Base-by-base conservation (phyloP, 2,797 vertebrate genomes). In the Pelochelys cantorii region DNA sequence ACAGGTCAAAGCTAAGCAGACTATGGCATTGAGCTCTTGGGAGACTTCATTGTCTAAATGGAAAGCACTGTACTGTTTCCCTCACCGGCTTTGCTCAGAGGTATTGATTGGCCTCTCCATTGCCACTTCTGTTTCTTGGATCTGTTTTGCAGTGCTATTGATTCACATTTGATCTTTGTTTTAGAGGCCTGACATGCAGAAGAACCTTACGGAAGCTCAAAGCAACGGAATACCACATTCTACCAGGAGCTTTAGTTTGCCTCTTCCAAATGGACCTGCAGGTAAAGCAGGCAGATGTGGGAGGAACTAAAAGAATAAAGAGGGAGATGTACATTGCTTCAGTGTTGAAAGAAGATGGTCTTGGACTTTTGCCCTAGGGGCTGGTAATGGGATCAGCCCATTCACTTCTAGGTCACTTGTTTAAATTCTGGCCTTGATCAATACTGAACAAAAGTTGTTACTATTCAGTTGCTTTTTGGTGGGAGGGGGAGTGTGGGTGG, bases 221-320 rank as follows among this genome's bases (percentile, higher is more conserved):
- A 85, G 90, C 48, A 98, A 98, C 0, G 97, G 96, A 60, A 81
- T 95, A n/a, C 14, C 87, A 88, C 55, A 89, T 42, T 78, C 52
- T n/a, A 0, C 25, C 4, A 81, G 96, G 92, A 94, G 82, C 7
- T 87, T 14, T 31, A 89, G 57, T 4, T 48, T 54, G 54, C 52
- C 90, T 42, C 71, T 81, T 11, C 92, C 91, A 42, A 98, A 97
- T 0, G 97, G 97, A 6, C 96, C 97, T 56, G 78, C 95, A 97
- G 98, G 98, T 98, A 97, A 94, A 79, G 31, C 79, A 86, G 42
- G 77, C 25, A 54, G 84, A 2, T 10, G 15, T 14, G 59, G 53
- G 57, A 27, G 37, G 37, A 65, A 57, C 84, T n/a, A 3, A n/a
- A n/a, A 74, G 65, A 42, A 12, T 80, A 1, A 25, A 42, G 89